phyloP scores from a whole-genome alignment of 2,113 vertebrate species.

The Daboia siamensis region DNA sequence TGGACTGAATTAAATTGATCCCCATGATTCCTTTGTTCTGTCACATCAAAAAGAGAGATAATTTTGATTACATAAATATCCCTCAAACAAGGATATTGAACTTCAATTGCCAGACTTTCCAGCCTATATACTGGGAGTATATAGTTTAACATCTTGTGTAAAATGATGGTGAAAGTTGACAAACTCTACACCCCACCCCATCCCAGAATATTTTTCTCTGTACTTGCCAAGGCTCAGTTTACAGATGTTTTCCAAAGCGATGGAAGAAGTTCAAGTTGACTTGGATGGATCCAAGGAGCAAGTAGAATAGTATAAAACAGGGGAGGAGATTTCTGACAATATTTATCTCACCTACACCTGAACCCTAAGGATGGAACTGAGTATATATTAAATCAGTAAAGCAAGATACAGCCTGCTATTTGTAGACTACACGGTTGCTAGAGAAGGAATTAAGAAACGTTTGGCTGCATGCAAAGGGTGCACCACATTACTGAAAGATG shows the following conservation, averaged over 20 bases:
- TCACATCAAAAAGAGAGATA: background rate
- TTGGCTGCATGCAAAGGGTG: background rate
- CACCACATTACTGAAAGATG: background rate
- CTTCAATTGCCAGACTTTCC: background rate
- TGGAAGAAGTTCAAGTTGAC: background rate
- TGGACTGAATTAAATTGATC: background rate
- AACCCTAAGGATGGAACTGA: background rate
- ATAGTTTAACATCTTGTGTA: background rate
- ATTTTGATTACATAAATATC: background rate
- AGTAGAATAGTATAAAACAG: background rate
- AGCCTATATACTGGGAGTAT: background rate
- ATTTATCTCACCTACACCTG: background rate
- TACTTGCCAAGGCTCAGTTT: background rate
- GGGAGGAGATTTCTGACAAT: background rate
- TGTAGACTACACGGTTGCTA: background rate
- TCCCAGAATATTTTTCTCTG: background rate
- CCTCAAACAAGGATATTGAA: background rate
- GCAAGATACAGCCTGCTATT: background rate
- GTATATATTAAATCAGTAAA: background rate
- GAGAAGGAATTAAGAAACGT: background rate
- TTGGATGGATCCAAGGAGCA: background rate
- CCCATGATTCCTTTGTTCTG: background rate
- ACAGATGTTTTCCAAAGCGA: background rate
- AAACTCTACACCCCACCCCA: background rate
- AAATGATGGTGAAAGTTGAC: background rate